phyloP scores from a whole-genome alignment of 2,113 vertebrate species.

The Crotophaga sulcirostris region DNA sequence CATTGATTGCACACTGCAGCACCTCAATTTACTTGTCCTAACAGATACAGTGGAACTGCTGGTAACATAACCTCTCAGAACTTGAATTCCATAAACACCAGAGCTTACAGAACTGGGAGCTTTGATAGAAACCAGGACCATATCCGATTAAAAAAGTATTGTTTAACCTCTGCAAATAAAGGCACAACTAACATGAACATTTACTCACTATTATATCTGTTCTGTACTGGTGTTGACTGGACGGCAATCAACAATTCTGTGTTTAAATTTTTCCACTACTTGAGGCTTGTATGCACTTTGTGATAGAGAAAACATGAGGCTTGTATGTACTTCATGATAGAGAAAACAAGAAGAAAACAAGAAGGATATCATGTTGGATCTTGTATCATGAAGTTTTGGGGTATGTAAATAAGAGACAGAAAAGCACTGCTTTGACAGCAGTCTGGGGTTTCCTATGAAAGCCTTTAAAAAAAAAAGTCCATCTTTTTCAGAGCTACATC shows the following conservation, averaged over 20 bases:
- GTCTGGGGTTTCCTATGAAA: not conserved
- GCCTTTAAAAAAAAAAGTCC: not conserved
- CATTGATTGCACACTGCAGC: not conserved
- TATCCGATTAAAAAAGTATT: not conserved
- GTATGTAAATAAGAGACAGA: not conserved
- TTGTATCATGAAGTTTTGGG: not conserved
- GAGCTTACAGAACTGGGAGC: not conserved
- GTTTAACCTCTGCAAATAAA: not conserved
- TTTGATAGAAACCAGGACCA: not conserved
- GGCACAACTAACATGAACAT: not conserved
- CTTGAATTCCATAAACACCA: not conserved
- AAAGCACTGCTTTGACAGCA: not conserved
- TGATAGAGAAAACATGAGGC: not conserved
- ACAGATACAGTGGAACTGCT: not conserved
- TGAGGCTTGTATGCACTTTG: not conserved
- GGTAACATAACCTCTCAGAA: not conserved
- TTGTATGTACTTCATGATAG: not conserved
- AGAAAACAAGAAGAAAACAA: no score
- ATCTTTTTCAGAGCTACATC: not conserved
- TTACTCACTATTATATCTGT: not conserved
- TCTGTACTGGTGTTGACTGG: not conserved
- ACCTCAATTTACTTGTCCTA: fast-evolving
- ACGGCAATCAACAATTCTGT: not conserved
- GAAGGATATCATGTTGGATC: not conserved
- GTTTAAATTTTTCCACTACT: not conserved